Base-by-base conservation (phyloP, 2,797 vertebrate species). In the Crypturellus tataupa region DNA sequence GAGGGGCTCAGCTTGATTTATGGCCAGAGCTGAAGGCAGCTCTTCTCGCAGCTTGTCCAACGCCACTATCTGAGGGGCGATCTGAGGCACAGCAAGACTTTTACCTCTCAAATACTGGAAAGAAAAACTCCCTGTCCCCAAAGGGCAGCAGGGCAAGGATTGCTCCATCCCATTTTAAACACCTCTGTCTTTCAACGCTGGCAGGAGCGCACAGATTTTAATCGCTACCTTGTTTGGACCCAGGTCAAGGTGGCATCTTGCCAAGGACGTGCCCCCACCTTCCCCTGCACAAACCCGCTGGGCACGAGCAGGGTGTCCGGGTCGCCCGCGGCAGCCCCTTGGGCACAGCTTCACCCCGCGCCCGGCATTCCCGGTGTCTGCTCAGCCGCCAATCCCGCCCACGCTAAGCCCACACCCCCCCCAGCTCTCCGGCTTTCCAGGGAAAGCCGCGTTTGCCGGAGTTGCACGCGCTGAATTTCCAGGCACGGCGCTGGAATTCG, bases 251-350 rank as follows among this genome's bases (percentile, higher is more conserved):
- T 18, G 25, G 3, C 60, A 29, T 12, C 25, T 13, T 49, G 72
- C 68, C 75, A 70, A 76, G 85, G 73, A 49, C 31, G 8, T 31
- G 53, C 18, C 53, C 39, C 25, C 27, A 14, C 51, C 13, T 15
- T 13, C 27, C 0, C 17, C 25, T 1, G 60, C 11, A 47, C 12
- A 6, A 15, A 24, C 1, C 6, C 0, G 12, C 51, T 35, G 11
- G 40, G 59, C 31, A 29, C 2, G 0, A 42, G 72, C 72, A 12
- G 15, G 1, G 39, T 47, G 12, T 55, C 25, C 25, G 39, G 51
- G 39, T 58, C 2, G 1, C 1, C 25, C 8, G 40, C 18, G 0
- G 31, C 40, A 3, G 35, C 42, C 63, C 69, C 76, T 31, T 2
- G 0, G 69, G 76, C 70, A 58, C 1, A 5, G 25, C 67, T 39